Base-by-base conservation (phyloP, 2,888 invertebrate species). In the Eristalis pertinax region DNA sequence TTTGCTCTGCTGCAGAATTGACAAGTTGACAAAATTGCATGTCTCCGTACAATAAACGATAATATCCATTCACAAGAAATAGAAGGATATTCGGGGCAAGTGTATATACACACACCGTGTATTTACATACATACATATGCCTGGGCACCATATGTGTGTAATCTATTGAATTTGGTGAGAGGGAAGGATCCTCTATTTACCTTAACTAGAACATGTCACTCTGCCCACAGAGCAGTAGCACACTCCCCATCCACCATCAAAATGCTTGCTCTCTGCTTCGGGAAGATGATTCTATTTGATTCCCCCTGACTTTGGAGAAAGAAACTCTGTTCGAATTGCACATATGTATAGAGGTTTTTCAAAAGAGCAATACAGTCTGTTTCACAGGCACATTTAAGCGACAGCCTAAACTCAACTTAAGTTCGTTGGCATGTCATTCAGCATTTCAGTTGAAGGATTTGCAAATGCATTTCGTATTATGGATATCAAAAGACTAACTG, bases 1-100 rank as follows among this genome's bases (percentile, higher is more conserved):
- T 22, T 60, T 38, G 35, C 72, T 69, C 50, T 58, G 84, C 35
- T 15, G 50, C 79, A 76, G 76, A 86, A 87, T 84, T 87, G 87
- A 87, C 87, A 87, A 87, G 80, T 87, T 87, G 72, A 84, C 75
- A 69, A 84, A 87, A 87, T 87, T 87, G 87, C 87, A 87, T 87
- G 84, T 84, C 76, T 84, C 69, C 64, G 75, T 64, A 76, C 64
- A 74, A 76, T 80, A 76, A 84, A 77, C 65, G 79, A 63, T 70
- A 50, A 64, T 22, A 67, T 79, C 70, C 62, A 50, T 58, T 73
- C 70, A 41, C 70, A 24, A 62, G 43, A 43, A 62, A 38, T 32
- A 70, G 50, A 58, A 65, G 64, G 43, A 38, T 74, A 72, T 83
- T 79, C 78, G 50, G 32, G 29, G 67, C 78, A 69, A 75, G 63